Evolutionary conservation across 2,113 vertebrate species (phyloP).

Genomic region (Microtus pennsylvanicus): DNA sequence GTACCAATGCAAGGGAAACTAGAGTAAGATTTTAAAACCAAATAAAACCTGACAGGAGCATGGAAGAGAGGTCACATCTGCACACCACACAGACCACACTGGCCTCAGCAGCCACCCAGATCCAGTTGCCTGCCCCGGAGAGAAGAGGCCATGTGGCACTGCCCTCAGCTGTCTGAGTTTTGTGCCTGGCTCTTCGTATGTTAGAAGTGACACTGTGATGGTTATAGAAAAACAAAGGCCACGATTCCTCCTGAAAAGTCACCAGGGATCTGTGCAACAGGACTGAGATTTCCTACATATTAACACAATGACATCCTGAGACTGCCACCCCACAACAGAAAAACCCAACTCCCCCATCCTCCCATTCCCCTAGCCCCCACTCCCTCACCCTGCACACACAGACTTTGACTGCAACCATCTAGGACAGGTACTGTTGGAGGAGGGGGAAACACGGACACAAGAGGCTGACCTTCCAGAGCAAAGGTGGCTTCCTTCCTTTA

Average conservation of each 20-base stretch:
- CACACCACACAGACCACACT: rapidly evolving
- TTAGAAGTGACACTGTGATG: not conserved
- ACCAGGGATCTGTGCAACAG: not conserved
- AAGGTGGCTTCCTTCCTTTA: not conserved
- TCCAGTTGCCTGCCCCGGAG: not conserved
- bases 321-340: not conserved
- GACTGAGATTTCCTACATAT: not conserved
- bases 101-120: not conserved
- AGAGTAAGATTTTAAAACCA: not conserved
- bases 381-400: not conserved
- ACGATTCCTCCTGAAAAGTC: rapidly evolving
- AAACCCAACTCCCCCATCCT: not conserved
- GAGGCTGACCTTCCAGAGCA: not conserved
- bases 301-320: not conserved
- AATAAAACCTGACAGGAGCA: not conserved
- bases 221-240: not conserved
- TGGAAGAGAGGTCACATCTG: not conserved
- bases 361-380: too few relatives aligned
- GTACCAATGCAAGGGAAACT: not conserved
- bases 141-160: not conserved
- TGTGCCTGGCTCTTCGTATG: not conserved
- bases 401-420: not conserved
- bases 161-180: not conserved
- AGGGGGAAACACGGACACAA: not conserved
- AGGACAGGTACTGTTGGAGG: not conserved